Base-by-base conservation (phyloP, 2,888 invertebrate species). In the Andrena minutula region DNA sequence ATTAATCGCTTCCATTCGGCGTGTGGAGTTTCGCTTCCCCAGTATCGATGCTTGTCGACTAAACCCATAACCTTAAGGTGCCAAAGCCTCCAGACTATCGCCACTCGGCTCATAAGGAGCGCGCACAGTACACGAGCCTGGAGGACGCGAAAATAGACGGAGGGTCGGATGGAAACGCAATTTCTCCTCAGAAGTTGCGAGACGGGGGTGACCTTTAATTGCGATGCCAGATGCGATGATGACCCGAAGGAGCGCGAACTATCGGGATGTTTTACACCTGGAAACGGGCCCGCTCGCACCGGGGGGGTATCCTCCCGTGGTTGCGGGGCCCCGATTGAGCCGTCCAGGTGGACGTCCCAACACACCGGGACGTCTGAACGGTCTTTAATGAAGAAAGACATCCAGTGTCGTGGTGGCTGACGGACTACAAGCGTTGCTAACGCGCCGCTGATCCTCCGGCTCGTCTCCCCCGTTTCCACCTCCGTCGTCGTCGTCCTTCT, bases 351-450 rank as follows among this genome's bases (percentile, higher is more conserved):
- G 84, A 89, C 85, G 86, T 83, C 71, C 74, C 84, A 76, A 84
- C 88, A 81, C 88, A 80, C 84, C 87, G 56, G 85, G 89, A 89
- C 84, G 85, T 79, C 88, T 86, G 84, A 83, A 63, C 77, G 83
- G 85, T 75, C 83, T 88, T 90, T 89, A 90, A 90, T 89, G 89
- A 90, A 89, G 89, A 88, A 81, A 88, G 88, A 88, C 91, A 86
- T 86, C 84, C 87, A 82, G 84, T 85, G 86, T 87, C 86, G 84
- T 85, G 72, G 61, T 73, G 82, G 75, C 85, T 87, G 87, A 85
- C 88, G 86, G 85, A 89, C 83, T 91, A 90, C 90, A 90, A 89
- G 91, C 90, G 89, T 90, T 88, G 76, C 91, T 89, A 90, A 90
- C 89, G 84, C 80, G 87, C 75, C 84, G 75, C 78, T 84, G 79